phyloP scores from a whole-genome alignment of 2,797 vertebrate species.

The Sebastes steindachneri region DNA sequence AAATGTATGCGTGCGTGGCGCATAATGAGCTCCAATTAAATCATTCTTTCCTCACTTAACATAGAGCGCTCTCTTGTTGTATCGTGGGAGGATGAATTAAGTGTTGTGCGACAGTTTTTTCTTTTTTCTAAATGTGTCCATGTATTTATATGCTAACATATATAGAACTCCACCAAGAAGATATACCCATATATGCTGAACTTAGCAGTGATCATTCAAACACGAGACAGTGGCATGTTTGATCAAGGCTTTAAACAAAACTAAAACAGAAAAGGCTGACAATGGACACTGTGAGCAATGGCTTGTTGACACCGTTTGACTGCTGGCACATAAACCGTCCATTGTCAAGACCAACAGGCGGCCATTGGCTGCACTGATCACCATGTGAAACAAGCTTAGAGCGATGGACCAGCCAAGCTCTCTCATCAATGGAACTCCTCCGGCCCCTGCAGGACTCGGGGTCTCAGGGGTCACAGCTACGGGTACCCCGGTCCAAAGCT shows the following conservation, averaged over 20 bases:
- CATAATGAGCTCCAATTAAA: conserved; percentile 80
- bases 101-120: background rate
- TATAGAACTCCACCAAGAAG: background rate
- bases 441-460: conserved; percentile 27
- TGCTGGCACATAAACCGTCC: conserved; percentile 45
- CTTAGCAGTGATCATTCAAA: conserved; percentile 21
- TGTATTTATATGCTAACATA: conserved; percentile 1
- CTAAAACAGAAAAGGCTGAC: conserved; percentile 22
- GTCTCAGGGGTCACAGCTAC: conserved; percentile 56
- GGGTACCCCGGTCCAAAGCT: conserved; percentile 48
- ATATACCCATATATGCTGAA: background rate
- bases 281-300: conserved; percentile 21
- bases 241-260: conserved; percentile 46
- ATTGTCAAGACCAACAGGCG: conserved; percentile 72
- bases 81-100: conserved; percentile 8
- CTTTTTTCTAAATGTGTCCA: background rate
- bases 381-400: conserved; percentile 65
- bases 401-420: conserved; percentile 27
- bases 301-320: conserved; percentile 62
- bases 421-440: conserved; percentile 47
- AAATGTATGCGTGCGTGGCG: conserved; percentile 63
- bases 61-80: conserved; percentile 33
- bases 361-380: conserved; percentile 49
- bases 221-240: conserved; percentile 35
- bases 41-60: conserved; percentile 52